Evolutionary conservation across 2,888 invertebrate genomes (phyloP).

Genomic region (Unio pictorum): DNA sequence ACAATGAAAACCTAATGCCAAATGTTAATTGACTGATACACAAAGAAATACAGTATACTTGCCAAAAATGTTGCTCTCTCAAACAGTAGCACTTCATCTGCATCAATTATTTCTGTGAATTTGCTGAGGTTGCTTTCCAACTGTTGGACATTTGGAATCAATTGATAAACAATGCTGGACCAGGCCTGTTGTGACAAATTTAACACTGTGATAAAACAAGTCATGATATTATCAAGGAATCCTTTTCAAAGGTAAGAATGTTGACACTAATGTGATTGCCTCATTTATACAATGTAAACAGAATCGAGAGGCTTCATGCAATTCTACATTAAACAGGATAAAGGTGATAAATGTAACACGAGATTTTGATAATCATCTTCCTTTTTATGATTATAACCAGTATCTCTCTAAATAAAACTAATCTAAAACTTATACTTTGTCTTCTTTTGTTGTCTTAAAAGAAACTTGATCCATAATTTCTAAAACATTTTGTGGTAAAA

Average conservation of each 20-base stretch:
- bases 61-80: constrained; percentile 98
- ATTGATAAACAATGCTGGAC: constrained; percentile 99
- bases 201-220: constrained; percentile 1
- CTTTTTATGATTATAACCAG: background rate
- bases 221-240: background rate
- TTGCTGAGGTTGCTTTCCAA: constrained; percentile 93
- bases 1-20: too few species aligned
- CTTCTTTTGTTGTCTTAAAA: too few species aligned
- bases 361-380: background rate
- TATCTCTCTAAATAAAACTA: background rate
- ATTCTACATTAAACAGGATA: too few species aligned
- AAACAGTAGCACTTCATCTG: constrained; percentile 97
- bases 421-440: too few species aligned
- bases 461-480: too few species aligned
- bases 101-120: constrained; percentile 97
- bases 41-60: constrained; percentile 21
- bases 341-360: too few species aligned
- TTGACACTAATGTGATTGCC: background rate
- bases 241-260: constrained; percentile 1
- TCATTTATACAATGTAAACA: too few species aligned
- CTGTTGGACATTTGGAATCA: constrained; percentile 98
- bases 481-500: too few species aligned
- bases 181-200: constrained; percentile 80
- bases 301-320: too few species aligned
- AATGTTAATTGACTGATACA: too few species aligned